phyloP scores from a whole-genome alignment of 2,113 vertebrate species.

The Mormyrus lacerda region DNA sequence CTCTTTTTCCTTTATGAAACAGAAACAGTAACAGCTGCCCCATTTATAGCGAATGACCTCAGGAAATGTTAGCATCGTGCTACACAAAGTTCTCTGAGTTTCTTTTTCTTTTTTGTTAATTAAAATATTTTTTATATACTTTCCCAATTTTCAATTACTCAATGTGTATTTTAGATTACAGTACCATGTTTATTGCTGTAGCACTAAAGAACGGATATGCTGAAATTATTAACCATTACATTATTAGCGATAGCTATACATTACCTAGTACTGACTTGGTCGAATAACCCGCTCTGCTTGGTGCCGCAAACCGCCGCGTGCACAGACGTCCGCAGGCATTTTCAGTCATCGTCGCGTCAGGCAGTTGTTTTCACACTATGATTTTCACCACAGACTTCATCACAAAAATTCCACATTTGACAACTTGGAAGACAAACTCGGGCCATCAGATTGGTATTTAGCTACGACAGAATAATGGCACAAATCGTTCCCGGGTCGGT shows the following conservation, averaged over 20 bases:
- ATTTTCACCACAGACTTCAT: constrained; percentile 1
- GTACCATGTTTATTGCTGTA: background rate
- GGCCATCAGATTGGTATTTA: background rate
- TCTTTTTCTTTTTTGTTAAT: background rate
- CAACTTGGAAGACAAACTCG: background rate
- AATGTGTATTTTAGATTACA: background rate
- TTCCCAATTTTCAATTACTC: background rate
- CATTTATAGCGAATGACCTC: constrained; percentile 14
- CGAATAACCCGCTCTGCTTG: background rate
- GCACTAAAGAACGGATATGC: background rate
- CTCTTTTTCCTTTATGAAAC: background rate
- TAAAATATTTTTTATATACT: background rate
- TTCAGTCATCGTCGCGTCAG: background rate
- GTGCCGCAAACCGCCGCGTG: background rate
- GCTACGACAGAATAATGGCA: background rate
- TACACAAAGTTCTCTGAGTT: background rate
- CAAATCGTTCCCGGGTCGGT: background rate
- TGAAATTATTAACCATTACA: background rate
- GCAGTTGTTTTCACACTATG: background rate
- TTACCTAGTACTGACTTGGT: background rate
- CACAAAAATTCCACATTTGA: background rate
- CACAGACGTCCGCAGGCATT: background rate
- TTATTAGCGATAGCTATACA: background rate
- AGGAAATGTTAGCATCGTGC: background rate
- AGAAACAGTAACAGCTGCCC: constrained; percentile 12